Evolutionary conservation across 2,888 invertebrate species (phyloP), one percentile per base, ranked within the genome.

Genomic region (Phlogophora meticulosa): DNA sequence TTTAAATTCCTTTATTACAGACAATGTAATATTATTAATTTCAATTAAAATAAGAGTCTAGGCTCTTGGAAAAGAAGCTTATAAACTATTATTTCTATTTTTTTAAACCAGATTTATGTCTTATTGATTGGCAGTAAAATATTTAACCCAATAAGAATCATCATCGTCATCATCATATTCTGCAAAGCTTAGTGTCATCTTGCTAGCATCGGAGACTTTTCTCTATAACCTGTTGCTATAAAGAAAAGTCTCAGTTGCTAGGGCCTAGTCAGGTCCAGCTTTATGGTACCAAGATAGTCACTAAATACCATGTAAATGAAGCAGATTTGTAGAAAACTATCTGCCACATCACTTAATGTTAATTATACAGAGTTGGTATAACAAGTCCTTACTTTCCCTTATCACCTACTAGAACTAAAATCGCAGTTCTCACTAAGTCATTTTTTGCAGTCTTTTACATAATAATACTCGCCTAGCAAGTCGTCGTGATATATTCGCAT

Each of bases 401-500:
- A 32, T 15, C 2, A 9, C 38, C 11, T 17, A 32, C 9, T 15
- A 38, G 22, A 3, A 11, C 22, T 3, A n/a, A 63, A 68, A 49
- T 28, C 68, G 5, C 24, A 40, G n/a, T 22, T 28, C n/a, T n/a
- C 22, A 43, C 11, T n/a, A 22, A 9, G 9, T 40, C 17, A 0
- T 20, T 48, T 57, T 48, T 34, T 17, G 9, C 36, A 11, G 7
- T n/a, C 36, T 70, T 55, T 24, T 28, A 17, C 20, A 43, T 43
- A 42, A 56, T 15, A 83, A 79, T 72, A 82, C 71, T 85, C 77
- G 87, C 88, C 73, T 81, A 82, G 87, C 87, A 85, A 80, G 76
- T 82, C 62, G 72, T 65, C 51, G 53, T 71, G 45, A 75, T 48
- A 55, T 53, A 77, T 77, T 81, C 73, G 80, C 80, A 76, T 57